Conservation (phyloP, 2,797 vertebrate genomes). For the Muscicapa striata region DNA sequence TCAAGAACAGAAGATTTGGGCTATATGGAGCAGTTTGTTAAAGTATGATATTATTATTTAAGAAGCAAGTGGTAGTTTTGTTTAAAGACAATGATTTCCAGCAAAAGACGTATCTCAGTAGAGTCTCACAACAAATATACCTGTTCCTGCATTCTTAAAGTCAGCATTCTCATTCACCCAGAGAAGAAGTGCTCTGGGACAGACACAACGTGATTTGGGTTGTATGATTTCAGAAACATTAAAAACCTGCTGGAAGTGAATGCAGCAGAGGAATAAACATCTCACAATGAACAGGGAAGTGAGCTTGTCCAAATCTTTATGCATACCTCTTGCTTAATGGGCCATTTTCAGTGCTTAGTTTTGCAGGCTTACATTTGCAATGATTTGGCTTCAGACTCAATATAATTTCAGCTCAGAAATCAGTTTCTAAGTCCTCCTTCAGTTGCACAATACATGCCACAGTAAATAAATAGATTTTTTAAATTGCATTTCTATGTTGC, state of each 20-base stretch:
- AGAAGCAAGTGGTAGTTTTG: not conserved
- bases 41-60: not conserved
- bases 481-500: not conserved
- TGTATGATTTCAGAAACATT: not conserved
- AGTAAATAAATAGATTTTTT: not conserved
- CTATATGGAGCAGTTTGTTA: not conserved
- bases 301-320: not conserved
- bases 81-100: not conserved
- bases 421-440: not conserved
- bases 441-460: not conserved
- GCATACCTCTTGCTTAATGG: not conserved
- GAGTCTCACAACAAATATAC: not conserved
- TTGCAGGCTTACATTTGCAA: not conserved
- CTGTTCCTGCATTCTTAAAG: not conserved
- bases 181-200: not conserved
- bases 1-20: not conserved
- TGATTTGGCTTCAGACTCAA: not conserved
- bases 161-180: not conserved
- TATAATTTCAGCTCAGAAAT: not conserved
- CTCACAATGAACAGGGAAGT: not conserved
- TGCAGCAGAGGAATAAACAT: not conserved
- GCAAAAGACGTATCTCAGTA: not conserved
- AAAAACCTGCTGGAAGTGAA: not conserved
- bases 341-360: not conserved
- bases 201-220: not conserved